Base-by-base conservation (phyloP, 92 coral and sea anemone species). In the Porites lobata region DNA sequence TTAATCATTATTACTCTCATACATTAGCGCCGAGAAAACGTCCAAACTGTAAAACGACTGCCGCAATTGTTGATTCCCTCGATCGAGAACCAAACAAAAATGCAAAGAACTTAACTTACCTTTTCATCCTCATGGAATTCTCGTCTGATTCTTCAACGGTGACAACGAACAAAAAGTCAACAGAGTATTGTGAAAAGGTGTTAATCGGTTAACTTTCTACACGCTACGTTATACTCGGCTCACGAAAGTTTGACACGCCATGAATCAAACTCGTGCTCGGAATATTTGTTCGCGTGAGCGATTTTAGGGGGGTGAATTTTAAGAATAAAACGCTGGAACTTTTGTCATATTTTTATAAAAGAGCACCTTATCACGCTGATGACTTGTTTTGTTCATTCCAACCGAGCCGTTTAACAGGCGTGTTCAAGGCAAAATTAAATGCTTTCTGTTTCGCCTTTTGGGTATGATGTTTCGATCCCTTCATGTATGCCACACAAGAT, bases 181-280 rank as follows among this genome's bases (percentile, higher is more conserved):
- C 4, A 53, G 56, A 20, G 22, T 51, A 22, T 80, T 24, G 51
- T 63, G 78, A 20, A 21, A 13, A 52, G 72, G 29, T 50, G 65
- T 52, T 9, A 68, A 54, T 65, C 84, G 65, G 64, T 65, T 62
- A 63, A 78, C 64, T 63, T 19, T 50, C 21, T 29, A 20, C 11
- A 8, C 5, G 17, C 32, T 7, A 8, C 6, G 57, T 17, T 43
- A 5, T 38, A 4, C 47, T 38, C 47, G 29, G 8, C 52, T 78
- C 72, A 78, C 56, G 69, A 14, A 10, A 22, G 21, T 19, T 19
- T 26, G 9, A 43, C 83, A 79, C 83, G 83, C 83, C 82, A 65
- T 38, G 32, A 61, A 72, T 6, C 1, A 22, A 22, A 26, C 19
- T 22, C 47, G 10, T 14, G 9, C 9, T 58, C 18, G 38, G 43